Evolutionary conservation across 2,113 vertebrate genomes (phyloP).

Genomic region (Siniperca knerii): DNA sequence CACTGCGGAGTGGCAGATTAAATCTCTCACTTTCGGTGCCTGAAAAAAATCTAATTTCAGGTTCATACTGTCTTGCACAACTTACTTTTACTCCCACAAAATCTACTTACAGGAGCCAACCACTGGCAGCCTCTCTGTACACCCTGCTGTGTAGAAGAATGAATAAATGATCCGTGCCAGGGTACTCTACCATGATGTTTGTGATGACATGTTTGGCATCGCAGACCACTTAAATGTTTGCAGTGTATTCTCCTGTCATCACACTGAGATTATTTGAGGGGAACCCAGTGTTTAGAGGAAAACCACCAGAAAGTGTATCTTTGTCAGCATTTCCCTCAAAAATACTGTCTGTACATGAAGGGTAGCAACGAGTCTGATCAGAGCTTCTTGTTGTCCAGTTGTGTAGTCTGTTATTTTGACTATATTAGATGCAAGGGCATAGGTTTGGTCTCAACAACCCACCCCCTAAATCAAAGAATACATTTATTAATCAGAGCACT

Average conservation of each 20-base stretch:
- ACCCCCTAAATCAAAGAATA: too few relatives aligned
- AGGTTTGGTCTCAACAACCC: too few relatives aligned
- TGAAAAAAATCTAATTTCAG: neutral
- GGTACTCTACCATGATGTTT: neutral
- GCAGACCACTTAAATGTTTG: neutral
- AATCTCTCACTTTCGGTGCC: neutral
- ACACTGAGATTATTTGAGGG: neutral
- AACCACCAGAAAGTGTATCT: neutral
- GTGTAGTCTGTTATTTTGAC: too few relatives aligned
- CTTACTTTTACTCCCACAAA: neutral
- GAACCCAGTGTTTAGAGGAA: neutral
- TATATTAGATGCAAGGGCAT: too few relatives aligned
- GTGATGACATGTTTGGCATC: neutral
- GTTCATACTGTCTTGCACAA: neutral
- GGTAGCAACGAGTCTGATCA: too few relatives aligned
- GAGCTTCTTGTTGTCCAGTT: too few relatives aligned
- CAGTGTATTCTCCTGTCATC: neutral
- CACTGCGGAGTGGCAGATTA: neutral
- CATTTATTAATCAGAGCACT: too few relatives aligned
- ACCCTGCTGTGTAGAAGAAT: fast-evolving
- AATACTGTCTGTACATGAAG: too few relatives aligned
- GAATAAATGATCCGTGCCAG: neutral
- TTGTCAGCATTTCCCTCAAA: neutral
- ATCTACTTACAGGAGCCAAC: neutral
- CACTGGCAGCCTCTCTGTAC: neutral